A percentile compares a stretch with the other conserved stretches of the same genome.
phyloP scores from a whole-genome alignment of 2,797 vertebrate species.

The Hydrolagus colliei region DNA sequence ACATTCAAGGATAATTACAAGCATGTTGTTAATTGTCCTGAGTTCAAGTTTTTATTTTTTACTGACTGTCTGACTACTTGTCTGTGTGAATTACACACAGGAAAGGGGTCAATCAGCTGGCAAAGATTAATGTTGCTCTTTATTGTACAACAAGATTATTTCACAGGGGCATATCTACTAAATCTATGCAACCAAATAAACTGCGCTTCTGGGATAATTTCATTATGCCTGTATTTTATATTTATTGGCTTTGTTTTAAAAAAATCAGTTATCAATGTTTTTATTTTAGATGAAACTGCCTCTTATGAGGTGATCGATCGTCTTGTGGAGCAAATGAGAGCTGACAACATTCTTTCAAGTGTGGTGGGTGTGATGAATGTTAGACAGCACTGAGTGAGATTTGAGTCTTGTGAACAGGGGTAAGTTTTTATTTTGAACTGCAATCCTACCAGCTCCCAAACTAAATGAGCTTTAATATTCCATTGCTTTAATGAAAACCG shows the following conservation, averaged over 20 bases:
- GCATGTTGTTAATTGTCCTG: no score
- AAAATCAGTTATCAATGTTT: not conserved
- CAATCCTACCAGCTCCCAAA: not conserved
- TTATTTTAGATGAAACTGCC: not conserved
- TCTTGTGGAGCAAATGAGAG: slow-evolving; percentile 15
- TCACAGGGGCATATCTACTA: no score
- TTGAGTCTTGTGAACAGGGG: not conserved
- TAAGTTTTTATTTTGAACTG: not conserved
- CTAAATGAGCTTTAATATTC: not conserved
- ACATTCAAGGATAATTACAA: no score
- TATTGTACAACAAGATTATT: no score
- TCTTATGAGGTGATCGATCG: not conserved
- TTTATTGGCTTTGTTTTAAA: not conserved
- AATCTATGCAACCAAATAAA: no score
- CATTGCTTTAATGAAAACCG: not conserved
- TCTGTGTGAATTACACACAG: no score
- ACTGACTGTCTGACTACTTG: no score
- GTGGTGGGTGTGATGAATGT: not conserved
- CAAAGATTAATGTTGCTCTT: no score
- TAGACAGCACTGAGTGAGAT: slow-evolving; percentile 12
- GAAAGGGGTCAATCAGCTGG: no score
- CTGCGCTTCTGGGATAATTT: no score
- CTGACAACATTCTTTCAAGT: slow-evolving; percentile 3
- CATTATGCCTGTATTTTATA: no score
- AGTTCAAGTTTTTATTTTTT: no score